Base-by-base conservation (phyloP, 2,888 invertebrate genomes). In the Hydraecia micacea region DNA sequence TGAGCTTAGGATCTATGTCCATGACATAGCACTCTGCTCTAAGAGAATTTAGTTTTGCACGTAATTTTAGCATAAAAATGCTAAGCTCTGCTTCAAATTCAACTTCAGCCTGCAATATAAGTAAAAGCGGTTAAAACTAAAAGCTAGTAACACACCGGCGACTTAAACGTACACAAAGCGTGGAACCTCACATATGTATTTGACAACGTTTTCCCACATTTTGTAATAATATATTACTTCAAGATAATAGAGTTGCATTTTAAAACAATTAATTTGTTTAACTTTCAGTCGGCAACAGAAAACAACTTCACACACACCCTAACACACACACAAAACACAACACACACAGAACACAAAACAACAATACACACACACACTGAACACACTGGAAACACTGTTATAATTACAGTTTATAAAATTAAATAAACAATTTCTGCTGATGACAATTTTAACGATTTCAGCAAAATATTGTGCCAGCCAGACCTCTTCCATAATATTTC, bases 31-130 rank as follows among this genome's bases (percentile, higher is more conserved):
- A 78, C 75, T 83, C 71, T 65, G 71, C 60, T 76, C 73, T 73
- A 76, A 67, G 66, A 63, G 58, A 86, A 79, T 77, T 81, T 71
- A 75, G 77, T 75, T 86, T 77, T 65, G 71, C 58, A 72, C 74
- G 55, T 75, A 46, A 84, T 84, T 80, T 77, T 63, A 72, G 42
- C 73, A 77, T 84, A 77, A 78, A 86, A 86, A 81, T 86, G 77
- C 60, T 69, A 78, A 81, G 74, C 60, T 62, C 46, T 42, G 36
- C 58, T 81, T 80, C 66, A 86, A 73, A 80, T 75, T 86, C 84
- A 75, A 62, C 49, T 76, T 49, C 65, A 66, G 75, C 66, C 72
- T 73, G 79, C 42, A 77, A 77, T 77, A 55, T 73, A 68, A 63
- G 52, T 70, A 75, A 75, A 70, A 75, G 63, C 36, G 73, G 58